A percentile compares a stretch with the other conserved stretches of the same genome.
Evolutionary conservation across 2,888 invertebrate species (phyloP).

Genomic region (Idaea dimidiata): DNA sequence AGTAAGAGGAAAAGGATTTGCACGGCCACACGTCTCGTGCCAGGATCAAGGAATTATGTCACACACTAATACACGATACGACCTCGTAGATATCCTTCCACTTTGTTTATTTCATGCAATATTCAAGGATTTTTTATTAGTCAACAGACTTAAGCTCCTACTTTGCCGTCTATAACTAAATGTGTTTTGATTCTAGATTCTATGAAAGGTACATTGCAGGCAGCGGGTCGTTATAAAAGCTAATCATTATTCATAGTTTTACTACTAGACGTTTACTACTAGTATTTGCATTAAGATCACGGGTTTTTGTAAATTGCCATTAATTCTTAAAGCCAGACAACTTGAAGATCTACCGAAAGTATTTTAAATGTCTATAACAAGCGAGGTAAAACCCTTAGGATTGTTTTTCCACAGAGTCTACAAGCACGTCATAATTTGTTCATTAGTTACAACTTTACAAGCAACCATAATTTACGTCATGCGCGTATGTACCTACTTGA

Average conservation of each 20-base stretch:
- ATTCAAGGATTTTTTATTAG: background rate
- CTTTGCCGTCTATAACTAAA: slow-evolving; percentile 12
- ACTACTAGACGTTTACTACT: slow-evolving; percentile 4
- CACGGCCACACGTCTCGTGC: slow-evolving; percentile 20
- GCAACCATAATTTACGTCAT: background rate
- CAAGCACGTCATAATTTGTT: background rate
- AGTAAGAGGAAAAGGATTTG: slow-evolving; percentile 54
- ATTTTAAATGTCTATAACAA: background rate
- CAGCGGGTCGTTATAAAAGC: slow-evolving; percentile 9
- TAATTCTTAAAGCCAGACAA: too few relatives aligned
- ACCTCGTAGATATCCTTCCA: background rate
- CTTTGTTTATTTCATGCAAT: background rate
- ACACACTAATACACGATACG: background rate
- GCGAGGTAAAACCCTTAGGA: background rate
- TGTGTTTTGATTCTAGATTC: slow-evolving; percentile 17
- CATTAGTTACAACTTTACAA: too few relatives aligned
- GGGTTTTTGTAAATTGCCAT: slow-evolving; percentile 10
- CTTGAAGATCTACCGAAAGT: too few relatives aligned
- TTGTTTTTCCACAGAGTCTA: background rate
- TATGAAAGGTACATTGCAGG: slow-evolving; percentile 12
- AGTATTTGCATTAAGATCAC: slow-evolving; percentile 7
- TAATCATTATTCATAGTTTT: slow-evolving; percentile 13
- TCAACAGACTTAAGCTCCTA: slow-evolving; percentile 15
- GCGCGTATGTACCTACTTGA: background rate
- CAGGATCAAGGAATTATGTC: slow-evolving; percentile 18